Percentiles rank a stretch among this genome's conserved stretches.
Evolutionary conservation across 2,888 invertebrate species (phyloP).

Genomic region (Sphaerophoria rueppellii): DNA sequence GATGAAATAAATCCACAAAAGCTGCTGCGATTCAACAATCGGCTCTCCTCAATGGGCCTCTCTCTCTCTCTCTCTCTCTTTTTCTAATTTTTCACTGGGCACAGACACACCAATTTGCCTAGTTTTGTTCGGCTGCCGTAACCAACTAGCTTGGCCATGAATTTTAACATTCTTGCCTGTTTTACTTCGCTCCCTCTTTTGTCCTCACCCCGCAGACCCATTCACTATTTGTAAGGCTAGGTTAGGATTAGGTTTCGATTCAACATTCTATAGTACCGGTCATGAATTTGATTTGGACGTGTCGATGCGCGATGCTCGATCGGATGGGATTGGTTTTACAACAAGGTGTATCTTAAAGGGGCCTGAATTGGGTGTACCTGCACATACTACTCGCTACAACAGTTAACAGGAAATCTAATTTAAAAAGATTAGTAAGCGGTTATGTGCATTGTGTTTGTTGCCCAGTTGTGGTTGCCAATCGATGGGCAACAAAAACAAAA

Average conservation of each 20-base stretch:
- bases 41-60: conserved; percentile 61
- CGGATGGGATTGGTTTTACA: conserved; percentile 19
- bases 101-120: conserved; percentile 66
- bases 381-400: conserved; percentile 34
- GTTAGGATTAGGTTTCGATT: conserved; percentile 4
- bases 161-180: conserved; percentile 44
- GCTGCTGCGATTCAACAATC: conserved; percentile 47
- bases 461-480: background rate
- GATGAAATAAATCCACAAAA: no score
- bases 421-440: conserved; percentile 69
- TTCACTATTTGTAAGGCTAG: conserved; percentile 26
- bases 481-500: background rate
- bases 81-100: conserved; percentile 71
- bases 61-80: no score
- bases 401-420: conserved; percentile 74
- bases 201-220: background rate
- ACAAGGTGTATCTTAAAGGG: conserved; percentile 62
- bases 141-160: background rate
- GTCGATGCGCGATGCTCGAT: background rate
- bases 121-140: conserved; percentile 45
- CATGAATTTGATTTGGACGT: conserved; percentile 62
- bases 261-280: conserved; percentile 28
- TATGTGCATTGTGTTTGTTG: background rate
- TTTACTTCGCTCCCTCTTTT: background rate
- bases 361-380: conserved; percentile 27